A percentile compares a stretch with the other conserved stretches of the same genome.
Conservation (phyloP, 1,140 invertebrate genomes). For the Lepidurus apus region DNA sequence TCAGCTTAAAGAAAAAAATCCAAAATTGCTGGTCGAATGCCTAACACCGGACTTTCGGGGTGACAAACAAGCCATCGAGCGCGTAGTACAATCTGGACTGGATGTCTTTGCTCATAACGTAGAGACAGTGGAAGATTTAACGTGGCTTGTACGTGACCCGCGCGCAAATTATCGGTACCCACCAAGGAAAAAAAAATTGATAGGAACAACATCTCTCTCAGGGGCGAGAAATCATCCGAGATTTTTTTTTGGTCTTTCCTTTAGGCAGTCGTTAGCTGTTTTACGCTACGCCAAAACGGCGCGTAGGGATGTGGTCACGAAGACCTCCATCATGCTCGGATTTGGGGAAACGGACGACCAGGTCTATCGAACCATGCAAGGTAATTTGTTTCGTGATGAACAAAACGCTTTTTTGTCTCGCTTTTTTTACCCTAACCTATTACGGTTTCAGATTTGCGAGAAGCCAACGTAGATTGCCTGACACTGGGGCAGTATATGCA, state of each 20-base stretch:
- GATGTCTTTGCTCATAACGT: slow-evolving; percentile 97
- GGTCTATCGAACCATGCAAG: slow-evolving; percentile 76
- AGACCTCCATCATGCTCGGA: slow-evolving; percentile 98
- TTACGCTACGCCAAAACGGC: slow-evolving; percentile 72
- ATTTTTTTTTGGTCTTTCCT: slow-evolving; percentile 36
- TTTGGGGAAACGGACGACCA: slow-evolving; percentile 91
- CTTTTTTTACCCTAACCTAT: background rate
- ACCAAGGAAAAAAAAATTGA: slow-evolving; percentile 29
- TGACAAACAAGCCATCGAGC: slow-evolving; percentile 65
- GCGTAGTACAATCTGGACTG: slow-evolving; percentile 72
- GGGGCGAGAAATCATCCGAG: slow-evolving; percentile 23
- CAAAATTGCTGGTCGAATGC: slow-evolving; percentile 88
- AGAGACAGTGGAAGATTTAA: slow-evolving; percentile 82
- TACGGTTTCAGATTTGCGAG: slow-evolving; percentile 58
- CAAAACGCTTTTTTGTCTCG: slow-evolving; percentile 28
- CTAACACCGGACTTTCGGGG: slow-evolving; percentile 94
- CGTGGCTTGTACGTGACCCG: slow-evolving; percentile 85
- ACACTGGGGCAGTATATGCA: slow-evolving; percentile 99
- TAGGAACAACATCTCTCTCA: background rate
- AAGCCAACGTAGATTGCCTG: slow-evolving; percentile 82
- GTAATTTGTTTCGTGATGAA: slow-evolving; percentile 42
- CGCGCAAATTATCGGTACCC: slow-evolving; percentile 58
- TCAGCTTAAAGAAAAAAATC: slow-evolving; percentile 60
- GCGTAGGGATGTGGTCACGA: slow-evolving; percentile 81
- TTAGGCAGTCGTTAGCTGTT: slow-evolving; percentile 76